Conservation (phyloP, 1,140 invertebrate genomes). For the Schlechtendalia chinensis region DNA sequence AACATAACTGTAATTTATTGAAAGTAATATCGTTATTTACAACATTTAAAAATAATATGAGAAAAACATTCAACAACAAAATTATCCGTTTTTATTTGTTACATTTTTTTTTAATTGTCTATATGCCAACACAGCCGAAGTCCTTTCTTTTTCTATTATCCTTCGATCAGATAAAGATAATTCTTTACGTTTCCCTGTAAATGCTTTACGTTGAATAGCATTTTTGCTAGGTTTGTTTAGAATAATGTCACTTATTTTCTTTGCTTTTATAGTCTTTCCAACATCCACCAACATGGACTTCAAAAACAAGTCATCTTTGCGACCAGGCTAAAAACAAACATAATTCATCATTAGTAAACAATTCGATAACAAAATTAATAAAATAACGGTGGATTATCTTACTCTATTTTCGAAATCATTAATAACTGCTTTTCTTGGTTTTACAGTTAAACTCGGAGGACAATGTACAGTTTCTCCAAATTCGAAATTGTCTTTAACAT, state of each 20-base stretch:
- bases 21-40: no score
- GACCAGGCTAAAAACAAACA: conserved; percentile 59
- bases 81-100: conserved; percentile 4
- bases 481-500: conserved; percentile 61
- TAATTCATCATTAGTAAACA: background rate
- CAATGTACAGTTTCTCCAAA: conserved; percentile 70
- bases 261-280: conserved; percentile 15
- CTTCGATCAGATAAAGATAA: conserved; percentile 37
- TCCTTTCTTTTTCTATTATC: conserved; percentile 45
- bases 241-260: conserved; percentile 37
- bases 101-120: conserved; percentile 38
- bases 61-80: background rate
- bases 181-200: conserved; percentile 22
- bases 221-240: conserved; percentile 39
- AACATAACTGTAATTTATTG: no score
- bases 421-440: conserved; percentile 57
- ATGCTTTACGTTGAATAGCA: conserved; percentile 17
- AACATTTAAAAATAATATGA: background rate
- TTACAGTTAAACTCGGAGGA: conserved; percentile 62
- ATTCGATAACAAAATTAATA: background rate
- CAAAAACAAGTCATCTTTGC: conserved; percentile 60
- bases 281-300: conserved; percentile 54
- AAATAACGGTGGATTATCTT: conserved; percentile 51
- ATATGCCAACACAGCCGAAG: conserved; percentile 27
- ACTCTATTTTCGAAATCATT: conserved; percentile 56